Evolutionary conservation across 2,113 vertebrate species (phyloP).

Genomic region (Phalacrocorax aristotelis): DNA sequence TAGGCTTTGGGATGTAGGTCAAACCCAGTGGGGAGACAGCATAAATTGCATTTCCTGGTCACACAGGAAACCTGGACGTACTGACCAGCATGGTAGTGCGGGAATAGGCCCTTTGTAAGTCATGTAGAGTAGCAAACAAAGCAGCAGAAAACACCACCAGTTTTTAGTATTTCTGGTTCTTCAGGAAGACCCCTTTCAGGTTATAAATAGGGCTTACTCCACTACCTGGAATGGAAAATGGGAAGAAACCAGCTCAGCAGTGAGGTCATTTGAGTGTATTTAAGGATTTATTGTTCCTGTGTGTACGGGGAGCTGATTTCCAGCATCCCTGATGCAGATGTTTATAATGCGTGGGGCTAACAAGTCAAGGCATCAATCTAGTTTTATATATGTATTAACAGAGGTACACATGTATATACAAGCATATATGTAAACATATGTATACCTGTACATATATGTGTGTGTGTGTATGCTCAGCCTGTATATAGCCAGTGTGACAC

Average conservation of each 20-base stretch:
- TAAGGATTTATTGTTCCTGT: neutral
- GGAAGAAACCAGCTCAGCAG: neutral
- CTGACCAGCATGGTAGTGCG: rapidly evolving
- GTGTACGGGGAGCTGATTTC: neutral
- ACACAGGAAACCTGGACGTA: neutral
- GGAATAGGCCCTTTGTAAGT: neutral
- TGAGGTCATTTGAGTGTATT: neutral
- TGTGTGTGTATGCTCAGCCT: neutral
- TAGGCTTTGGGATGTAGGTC: neutral
- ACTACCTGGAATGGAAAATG: neutral
- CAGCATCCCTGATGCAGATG: neutral
- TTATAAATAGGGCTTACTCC: neutral
- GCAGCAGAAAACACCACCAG: neutral
- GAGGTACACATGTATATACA: neutral
- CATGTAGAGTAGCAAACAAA: neutral
- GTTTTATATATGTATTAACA: neutral
- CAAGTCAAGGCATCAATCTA: neutral
- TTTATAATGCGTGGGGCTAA: neutral
- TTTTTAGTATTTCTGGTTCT: neutral
- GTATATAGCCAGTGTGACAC: neutral
- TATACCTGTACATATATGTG: neutral
- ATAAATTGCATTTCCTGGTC: neutral
- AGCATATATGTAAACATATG: neutral
- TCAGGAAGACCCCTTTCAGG: neutral
- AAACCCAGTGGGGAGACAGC: neutral